These are phyloP conservation scores for Mesoclemmys tuberculata DNA, from an alignment of 2,113 vertebrate species.

Conservation along the genomic window DNA sequence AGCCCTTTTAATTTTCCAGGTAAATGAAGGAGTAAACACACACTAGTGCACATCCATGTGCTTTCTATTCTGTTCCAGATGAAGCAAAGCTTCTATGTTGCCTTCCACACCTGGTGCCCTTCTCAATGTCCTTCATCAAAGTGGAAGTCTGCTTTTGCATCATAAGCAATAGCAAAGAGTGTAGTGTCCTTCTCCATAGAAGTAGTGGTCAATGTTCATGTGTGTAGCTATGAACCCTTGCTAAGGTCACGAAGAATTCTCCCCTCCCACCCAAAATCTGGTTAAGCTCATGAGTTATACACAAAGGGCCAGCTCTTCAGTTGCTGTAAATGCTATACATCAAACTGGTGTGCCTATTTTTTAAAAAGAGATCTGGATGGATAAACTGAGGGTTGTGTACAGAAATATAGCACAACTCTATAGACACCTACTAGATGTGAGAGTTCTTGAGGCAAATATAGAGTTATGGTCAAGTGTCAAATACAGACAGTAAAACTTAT, in stretches of 20 bases:
- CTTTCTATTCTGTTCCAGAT: background rate
- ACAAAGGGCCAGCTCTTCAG: background rate
- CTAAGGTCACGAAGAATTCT: background rate
- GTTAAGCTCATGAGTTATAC: background rate
- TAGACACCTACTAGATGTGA: background rate
- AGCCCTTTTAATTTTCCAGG: background rate
- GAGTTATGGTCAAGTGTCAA: background rate
- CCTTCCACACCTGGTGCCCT: background rate
- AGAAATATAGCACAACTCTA: background rate
- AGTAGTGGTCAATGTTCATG: background rate
- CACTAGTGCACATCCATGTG: accelerated
- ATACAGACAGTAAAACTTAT: background rate
- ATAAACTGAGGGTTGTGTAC: background rate
- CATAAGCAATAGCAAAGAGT: background rate
- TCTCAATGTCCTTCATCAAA: background rate
- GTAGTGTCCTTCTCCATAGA: background rate
- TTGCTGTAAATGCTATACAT: background rate
- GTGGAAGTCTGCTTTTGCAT: background rate
- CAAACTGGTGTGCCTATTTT: too few relatives aligned
- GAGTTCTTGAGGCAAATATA: background rate
- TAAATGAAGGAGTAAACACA: background rate
- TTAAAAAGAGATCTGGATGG: background rate
- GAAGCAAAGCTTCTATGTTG: background rate
- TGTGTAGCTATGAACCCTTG: background rate
- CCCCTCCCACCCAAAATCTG: background rate